Percentiles rank a stretch among this genome's conserved stretches.
Evolutionary conservation across 1,140 invertebrate species (phyloP).

Genomic region (Zaprionus ornatus): DNA sequence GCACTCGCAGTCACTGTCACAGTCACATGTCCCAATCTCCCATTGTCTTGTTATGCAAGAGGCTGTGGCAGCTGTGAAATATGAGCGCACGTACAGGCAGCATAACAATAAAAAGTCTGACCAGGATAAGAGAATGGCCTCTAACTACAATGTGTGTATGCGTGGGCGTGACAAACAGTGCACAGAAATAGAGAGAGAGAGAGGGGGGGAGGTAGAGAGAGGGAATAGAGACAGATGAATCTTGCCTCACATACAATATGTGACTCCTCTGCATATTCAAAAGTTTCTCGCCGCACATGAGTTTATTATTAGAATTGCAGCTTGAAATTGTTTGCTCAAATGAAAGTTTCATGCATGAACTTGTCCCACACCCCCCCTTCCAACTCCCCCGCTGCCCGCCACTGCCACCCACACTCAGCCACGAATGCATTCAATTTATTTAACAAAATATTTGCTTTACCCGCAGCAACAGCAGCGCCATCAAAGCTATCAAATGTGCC

Average conservation of each 20-base stretch:
- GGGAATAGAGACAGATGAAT: background rate
- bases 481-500: conserved; percentile 25
- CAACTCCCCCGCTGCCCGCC: background rate
- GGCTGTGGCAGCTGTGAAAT: conserved; percentile 63
- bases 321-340: conserved; percentile 44
- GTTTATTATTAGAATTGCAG: conserved; percentile 62
- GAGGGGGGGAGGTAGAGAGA: background rate
- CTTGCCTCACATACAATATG: background rate
- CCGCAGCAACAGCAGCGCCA: background rate
- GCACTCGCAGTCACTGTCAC: background rate
- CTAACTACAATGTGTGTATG: conserved; percentile 4
- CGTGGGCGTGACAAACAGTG: conserved; percentile 21
- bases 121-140: conserved; percentile 18
- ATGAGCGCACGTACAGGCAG: conserved; percentile 59
- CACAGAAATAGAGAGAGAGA: background rate
- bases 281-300: conserved; percentile 38
- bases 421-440: conserved; percentile 37
- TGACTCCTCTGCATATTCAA: conserved; percentile 20
- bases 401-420: no score
- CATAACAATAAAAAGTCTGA: conserved; percentile 54
- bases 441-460: conserved; percentile 40
- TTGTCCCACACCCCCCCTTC: background rate
- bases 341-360: conserved; percentile 33
- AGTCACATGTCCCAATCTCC: background rate
- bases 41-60: conserved; percentile 42